Evolutionary conservation across 64 coral and sea anemone species (phyloP), one percentile per base, ranked within the genome.

Genomic region (Acropora tenuis): DNA sequence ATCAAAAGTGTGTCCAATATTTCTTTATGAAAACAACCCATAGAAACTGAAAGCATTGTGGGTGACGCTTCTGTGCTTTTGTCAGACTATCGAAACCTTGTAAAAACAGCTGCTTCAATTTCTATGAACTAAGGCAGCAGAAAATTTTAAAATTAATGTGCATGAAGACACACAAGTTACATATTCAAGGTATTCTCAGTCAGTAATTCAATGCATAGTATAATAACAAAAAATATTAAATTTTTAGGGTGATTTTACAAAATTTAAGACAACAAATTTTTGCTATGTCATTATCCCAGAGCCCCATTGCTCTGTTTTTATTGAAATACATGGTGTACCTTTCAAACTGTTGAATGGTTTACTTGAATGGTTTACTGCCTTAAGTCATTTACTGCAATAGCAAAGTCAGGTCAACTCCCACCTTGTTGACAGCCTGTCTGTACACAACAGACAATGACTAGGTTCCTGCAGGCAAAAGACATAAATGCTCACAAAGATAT

Each of bases 61-160:
- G 67, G 67, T 1, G 67, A 71, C 3, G 67, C 67, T 71, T 71
- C 17, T 71, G 67, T 71, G 67, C 67, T 71, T 71, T 71, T 0
- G 67, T 71, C 67, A 71, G 67, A 71, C 67, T 71, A 1, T 71
- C 67, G 17, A 71, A 71, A 71, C 67, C 67, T 71, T 71, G 67
- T 71, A 71, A 71, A 71, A 71, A 71, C 67, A 71, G 67, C 67
- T 71, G 67, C 17, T 71, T 71, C 10, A 18, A 71, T 71, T 71
- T 71, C 67, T 71, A 71, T 6, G 67, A 71, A 71, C 67, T 71
- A 71, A 71, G 67, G 67, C 67, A 71, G 67, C 67, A 71, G 67
- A 71, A 71, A 71, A 71, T 71, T 71, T 71, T 71, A 71, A 71
- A 71, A 71, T 71, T 71, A 71, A 71, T 20, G 67, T 71, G 67